Base-by-base conservation (phyloP, 2,113 vertebrate species). In the Trinectes maculatus region DNA sequence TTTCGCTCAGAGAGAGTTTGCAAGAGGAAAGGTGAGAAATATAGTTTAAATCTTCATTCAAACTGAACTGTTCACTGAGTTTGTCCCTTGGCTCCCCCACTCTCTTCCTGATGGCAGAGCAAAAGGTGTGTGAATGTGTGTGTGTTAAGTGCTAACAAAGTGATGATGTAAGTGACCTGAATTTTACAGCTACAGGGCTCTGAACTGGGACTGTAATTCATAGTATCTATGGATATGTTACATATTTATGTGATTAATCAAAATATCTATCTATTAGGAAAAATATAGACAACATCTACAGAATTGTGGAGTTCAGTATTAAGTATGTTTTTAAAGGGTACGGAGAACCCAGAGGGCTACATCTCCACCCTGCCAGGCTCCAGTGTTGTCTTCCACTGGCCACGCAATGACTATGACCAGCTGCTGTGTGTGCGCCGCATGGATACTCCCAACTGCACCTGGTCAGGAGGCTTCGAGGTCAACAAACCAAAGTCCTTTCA, bases 371-470 rank as follows among this genome's bases (percentile, higher is more conserved):
- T 97, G n/a, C 95, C 97, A 0, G 96, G 98, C 18, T 98, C 98
- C 83, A 99, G 96, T 0, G 96, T 99, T 0, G 97, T 98, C 31
- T 99, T 99, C 87, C 98, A 99, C 80, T 99, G 98, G 98, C 98
- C 98, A 3, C 92, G 98, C 16, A 99, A 99, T 0, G 98, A 99
- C 85, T 98, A 97, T 0, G 98, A 99, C 80, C 98, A 98, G 54
- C 89, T 99, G 0, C 56, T 99, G 0, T 99, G 98, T 43, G 98
- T 99, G 77, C 94, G 98, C 8, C 74, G 97, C 29, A 99, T 99
- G 96, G 96, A 99, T 57, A 85, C 93, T 3, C 90, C 92, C 5
- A 94, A 95, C 74, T 99, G 96, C 83, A 91, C 95, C 58, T 99
- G 98, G 98, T 98, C 96, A 1, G 98, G 98, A 33, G 98, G 97